phyloP scores from a whole-genome alignment of 2,888 invertebrate genomes.

The Oxycera nigricornis region DNA sequence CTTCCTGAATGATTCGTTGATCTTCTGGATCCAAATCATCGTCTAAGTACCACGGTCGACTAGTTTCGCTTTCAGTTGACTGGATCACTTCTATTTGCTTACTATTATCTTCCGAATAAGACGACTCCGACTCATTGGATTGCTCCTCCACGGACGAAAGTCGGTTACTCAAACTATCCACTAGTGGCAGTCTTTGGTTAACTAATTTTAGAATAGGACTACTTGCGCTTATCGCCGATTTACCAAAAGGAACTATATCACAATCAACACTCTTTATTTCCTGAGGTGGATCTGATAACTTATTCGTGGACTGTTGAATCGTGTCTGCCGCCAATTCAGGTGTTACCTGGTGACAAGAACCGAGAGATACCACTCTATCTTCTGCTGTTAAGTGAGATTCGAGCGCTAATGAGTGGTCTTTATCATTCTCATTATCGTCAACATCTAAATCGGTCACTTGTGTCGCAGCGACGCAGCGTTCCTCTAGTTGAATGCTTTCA shows the following conservation, averaged over 20 bases:
- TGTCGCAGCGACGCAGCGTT: not conserved
- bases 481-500: constrained; percentile 14
- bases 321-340: constrained; percentile 2
- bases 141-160: constrained; percentile 13
- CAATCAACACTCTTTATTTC: constrained; percentile 37
- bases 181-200: not conserved
- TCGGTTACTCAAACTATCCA: not conserved
- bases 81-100: constrained; percentile 4
- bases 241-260: constrained; percentile 21
- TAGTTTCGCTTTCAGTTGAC: not conserved
- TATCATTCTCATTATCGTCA: constrained; percentile 30
- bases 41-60: constrained; percentile 16
- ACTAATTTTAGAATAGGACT: not conserved
- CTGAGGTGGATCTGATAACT: not conserved
- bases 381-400: constrained; percentile 60
- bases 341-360: not conserved
- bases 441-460: constrained; percentile 31
- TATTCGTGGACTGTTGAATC: not conserved
- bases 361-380: not conserved
- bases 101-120: constrained; percentile 9
- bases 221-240: not conserved
- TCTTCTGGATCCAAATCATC: constrained; percentile 38
- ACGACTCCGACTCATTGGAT: constrained; percentile 16
- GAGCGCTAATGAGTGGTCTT: constrained; percentile 54
- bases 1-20: constrained; percentile 26